Evolutionary conservation across 2,888 invertebrate genomes (phyloP), one percentile per base, ranked within the genome.

Genomic region (Cistogaster globosa): DNA sequence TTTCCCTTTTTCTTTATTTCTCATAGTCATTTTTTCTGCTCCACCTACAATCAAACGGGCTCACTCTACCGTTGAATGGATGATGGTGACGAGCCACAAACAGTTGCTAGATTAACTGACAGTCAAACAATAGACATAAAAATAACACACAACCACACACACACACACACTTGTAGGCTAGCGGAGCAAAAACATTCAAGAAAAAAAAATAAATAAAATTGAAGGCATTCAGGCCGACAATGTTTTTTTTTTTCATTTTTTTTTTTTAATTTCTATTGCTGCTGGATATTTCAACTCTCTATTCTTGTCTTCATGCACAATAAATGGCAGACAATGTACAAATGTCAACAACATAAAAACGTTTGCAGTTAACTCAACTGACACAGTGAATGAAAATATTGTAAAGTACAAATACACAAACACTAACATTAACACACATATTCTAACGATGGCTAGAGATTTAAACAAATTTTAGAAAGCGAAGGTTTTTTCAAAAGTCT

Each of bases 301-400:
- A 65, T 82, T 72, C 57, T 62, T 77, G 71, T 60, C n/a, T 74
- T 77, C 85, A 85, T 87, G 87, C 87, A 88, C 88, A 87, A 87
- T 89, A 88, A 89, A 87, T 88, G 89, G 87, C 90, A 89, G 89
- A 89, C 89, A 89, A 88, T 88, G 89, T 88, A 87, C 88, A 88
- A 89, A 90, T 90, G 90, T 90, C 90, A 90, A 89, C 89, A 83
- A 74, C 77, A 84, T 84, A 85, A 85, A 85, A 85, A 82, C 85
- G 75, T 82, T 85, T 78, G 82, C 85, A 85, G 85, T 85, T 85
- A 82, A 82, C 85, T 85, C 82, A 85, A 85, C 85, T 85, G 85
- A 85, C 85, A 85, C 85, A 82, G 75, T 85, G 82, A 85, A 85
- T 85, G 78, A 82, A 82, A 82, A 85, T 82, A 85, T 75, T 72